phyloP scores from a whole-genome alignment of 2,797 vertebrate genomes.

The Poecilia gillii region DNA sequence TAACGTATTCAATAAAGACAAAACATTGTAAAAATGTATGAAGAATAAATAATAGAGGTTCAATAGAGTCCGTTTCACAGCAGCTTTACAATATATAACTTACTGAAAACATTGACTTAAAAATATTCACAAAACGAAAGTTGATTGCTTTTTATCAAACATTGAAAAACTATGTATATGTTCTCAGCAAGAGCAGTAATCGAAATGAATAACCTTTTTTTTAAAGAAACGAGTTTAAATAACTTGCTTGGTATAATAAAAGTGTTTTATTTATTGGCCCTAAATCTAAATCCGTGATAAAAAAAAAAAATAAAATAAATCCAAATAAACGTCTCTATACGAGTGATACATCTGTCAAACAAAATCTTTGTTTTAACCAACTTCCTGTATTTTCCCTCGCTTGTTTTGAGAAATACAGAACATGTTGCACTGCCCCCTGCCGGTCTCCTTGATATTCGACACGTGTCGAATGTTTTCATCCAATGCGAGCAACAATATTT shows the following conservation, averaged over 20 bases:
- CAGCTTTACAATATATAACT: not conserved
- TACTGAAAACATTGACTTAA: not conserved
- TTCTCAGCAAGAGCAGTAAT: not conserved
- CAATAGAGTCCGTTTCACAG: not conserved
- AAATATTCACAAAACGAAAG: not conserved
- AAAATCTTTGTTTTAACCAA: constrained; percentile 2
- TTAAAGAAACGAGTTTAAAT: not conserved
- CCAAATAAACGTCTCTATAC: not conserved
- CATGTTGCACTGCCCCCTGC: not conserved
- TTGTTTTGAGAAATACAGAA: not conserved
- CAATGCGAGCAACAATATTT: not conserved
- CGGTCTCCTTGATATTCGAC: not conserved
- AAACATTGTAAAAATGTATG: not conserved
- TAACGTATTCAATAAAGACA: not conserved
- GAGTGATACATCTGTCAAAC: constrained; percentile 15
- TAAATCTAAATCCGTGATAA: not conserved
- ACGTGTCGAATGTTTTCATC: not conserved
- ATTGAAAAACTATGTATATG: not conserved
- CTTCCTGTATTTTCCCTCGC: constrained; percentile 46
- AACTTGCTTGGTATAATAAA: not conserved
- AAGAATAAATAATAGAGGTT: not conserved
- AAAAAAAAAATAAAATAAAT: not conserved
- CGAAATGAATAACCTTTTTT: not conserved
- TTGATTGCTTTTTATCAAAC: not conserved
- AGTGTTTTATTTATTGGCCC: not conserved